These are phyloP conservation scores for Peromyscus polionotus DNA, from an alignment of 2,113 vertebrate species.

Conservation along the genomic window DNA sequence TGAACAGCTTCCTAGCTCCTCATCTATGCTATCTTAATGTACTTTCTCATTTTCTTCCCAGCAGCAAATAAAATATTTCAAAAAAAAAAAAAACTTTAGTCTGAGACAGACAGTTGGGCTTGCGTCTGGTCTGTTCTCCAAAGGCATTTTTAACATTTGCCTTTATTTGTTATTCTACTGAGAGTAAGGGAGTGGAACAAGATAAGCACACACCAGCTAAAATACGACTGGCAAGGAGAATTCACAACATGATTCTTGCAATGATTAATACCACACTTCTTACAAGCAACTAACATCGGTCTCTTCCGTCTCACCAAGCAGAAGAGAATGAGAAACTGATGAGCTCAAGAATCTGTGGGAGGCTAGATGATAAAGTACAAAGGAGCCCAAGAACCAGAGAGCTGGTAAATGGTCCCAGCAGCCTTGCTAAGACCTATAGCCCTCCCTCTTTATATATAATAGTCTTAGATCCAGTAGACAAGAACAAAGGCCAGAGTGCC, in stretches of 20 bases:
- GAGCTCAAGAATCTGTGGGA: neutral
- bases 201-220: neutral
- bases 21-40: neutral
- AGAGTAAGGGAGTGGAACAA: neutral
- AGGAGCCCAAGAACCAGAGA: neutral
- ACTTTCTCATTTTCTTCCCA: conserved; percentile 52
- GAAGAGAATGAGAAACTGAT: neutral
- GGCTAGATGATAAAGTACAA: neutral
- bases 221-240: neutral
- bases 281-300: neutral
- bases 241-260: neutral
- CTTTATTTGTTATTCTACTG: conserved; percentile 17
- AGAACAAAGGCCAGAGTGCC: neutral
- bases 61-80: conserved; percentile 48
- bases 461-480: neutral
- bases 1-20: neutral
- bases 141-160: neutral
- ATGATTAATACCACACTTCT: neutral
- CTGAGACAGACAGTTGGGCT: neutral
- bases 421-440: neutral
- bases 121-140: conserved; percentile 8
- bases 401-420: neutral
- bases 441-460: neutral
- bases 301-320: neutral
- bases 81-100: neutral